Percentiles rank a stretch among this genome's conserved stretches.
These are phyloP conservation scores for Anas acuta DNA, from an alignment of 2,797 vertebrate species.

Conservation along the genomic window DNA sequence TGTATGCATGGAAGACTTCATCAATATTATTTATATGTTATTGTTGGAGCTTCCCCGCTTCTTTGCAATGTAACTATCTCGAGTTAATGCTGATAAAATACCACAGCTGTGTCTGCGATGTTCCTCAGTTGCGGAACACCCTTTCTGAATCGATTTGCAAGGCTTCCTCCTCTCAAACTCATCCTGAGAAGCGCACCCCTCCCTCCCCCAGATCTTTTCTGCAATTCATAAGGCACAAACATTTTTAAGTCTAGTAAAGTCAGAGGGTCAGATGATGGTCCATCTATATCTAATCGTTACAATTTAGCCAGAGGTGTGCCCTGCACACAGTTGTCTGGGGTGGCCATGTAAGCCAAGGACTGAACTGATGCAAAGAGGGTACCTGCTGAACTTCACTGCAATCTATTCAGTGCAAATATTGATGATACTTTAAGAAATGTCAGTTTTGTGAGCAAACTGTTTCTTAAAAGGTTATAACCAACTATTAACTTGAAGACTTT, in stretches of 20 bases:
- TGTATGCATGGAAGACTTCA: neutral
- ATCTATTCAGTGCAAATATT: neutral
- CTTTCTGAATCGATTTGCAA: constrained; percentile 10
- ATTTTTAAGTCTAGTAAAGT: neutral
- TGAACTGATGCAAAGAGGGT: neutral
- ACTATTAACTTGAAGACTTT: neutral
- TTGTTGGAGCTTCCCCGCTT: neutral
- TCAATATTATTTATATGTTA: neutral
- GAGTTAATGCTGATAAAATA: constrained; percentile 17
- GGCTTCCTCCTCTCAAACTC: neutral
- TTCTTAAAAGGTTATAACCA: neutral
- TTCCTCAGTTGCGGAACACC: neutral
- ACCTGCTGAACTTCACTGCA: neutral
- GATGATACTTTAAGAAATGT: neutral
- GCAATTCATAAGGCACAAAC: neutral
- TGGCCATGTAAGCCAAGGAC: neutral
- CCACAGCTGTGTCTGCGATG: neutral
- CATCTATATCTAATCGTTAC: neutral
- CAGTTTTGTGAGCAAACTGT: neutral
- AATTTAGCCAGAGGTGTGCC: neutral
- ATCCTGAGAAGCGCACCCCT: neutral
- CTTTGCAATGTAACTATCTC: neutral
- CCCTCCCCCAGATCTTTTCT: accelerated
- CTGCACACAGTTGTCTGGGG: neutral
- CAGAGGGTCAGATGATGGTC: neutral